Evolutionary conservation across 2,888 invertebrate species (phyloP).

Genomic region (Phortica okadai): DNA sequence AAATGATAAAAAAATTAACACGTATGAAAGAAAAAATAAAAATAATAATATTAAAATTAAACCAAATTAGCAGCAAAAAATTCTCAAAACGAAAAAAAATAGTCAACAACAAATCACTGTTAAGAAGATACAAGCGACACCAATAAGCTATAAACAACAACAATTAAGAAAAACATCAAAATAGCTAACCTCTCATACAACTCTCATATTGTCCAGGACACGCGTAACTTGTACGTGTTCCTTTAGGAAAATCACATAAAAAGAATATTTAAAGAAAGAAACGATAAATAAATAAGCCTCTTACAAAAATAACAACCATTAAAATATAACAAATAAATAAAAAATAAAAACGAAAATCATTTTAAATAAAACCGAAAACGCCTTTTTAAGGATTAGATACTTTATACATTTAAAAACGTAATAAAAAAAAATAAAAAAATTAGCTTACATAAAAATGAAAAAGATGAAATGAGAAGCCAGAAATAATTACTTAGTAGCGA

Average conservation of each 20-base stretch:
- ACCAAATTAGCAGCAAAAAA: neutral
- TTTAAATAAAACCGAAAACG: conserved; percentile 35
- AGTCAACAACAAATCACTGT: neutral
- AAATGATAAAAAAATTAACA: neutral
- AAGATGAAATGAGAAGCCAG: conserved; percentile 13
- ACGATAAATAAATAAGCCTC: neutral
- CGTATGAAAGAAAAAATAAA: too few species aligned
- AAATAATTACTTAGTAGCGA: conserved; percentile 28
- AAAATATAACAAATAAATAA: neutral
- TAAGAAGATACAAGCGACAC: neutral
- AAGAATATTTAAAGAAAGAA: neutral
- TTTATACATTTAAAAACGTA: conserved; percentile 46
- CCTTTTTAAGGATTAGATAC: conserved; percentile 55
- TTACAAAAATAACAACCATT: neutral
- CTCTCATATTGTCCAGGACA: too few species aligned
- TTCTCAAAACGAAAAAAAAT: neutral
- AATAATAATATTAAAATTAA: neutral
- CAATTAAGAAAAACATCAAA: neutral
- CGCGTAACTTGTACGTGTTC: too few species aligned
- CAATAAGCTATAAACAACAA: neutral
- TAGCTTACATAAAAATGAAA: conserved; percentile 33
- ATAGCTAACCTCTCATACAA: neutral
- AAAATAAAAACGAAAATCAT: conserved; percentile 6
- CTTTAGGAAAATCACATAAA: too few species aligned
- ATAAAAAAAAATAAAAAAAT: conserved; percentile 13